Percentiles rank a stretch among this genome's conserved stretches.
Conservation (phyloP, 1,140 invertebrate species). For the Phocides pigmalion region DNA sequence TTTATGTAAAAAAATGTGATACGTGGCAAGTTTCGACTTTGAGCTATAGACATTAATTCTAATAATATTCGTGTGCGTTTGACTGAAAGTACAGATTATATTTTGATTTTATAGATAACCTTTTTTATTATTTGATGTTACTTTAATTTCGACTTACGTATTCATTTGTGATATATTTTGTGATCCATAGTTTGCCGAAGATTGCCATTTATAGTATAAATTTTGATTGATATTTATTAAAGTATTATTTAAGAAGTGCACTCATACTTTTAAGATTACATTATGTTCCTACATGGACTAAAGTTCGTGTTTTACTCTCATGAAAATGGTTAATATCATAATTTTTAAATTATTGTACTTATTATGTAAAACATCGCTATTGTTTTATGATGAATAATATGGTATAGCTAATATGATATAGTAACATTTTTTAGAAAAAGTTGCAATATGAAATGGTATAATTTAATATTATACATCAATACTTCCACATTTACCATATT, state of each 20-base stretch:
- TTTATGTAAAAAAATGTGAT: too few relatives aligned
- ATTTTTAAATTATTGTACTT: constrained; percentile 5
- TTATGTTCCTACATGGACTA: constrained; percentile 17
- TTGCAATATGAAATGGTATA: too few relatives aligned
- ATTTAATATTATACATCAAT: too few relatives aligned
- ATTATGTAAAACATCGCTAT: neutral
- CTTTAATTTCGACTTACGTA: too few relatives aligned
- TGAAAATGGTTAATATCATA: neutral
- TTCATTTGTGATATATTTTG: constrained; percentile 43
- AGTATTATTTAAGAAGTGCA: constrained; percentile 10
- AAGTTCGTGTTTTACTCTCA: neutral
- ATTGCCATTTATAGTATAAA: constrained; percentile 36
- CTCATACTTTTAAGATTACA: constrained; percentile 2
- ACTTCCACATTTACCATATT: constrained; percentile 10
- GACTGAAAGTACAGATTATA: too few relatives aligned
- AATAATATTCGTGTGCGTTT: too few relatives aligned
- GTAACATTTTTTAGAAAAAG: too few relatives aligned
- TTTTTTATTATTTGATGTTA: too few relatives aligned
- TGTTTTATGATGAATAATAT: neutral
- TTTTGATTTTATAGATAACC: too few relatives aligned
- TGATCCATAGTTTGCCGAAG: constrained; percentile 36
- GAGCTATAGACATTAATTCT: too few relatives aligned
- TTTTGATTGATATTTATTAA: constrained; percentile 21
- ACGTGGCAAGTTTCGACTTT: too few relatives aligned
- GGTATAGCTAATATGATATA: neutral